These are phyloP conservation scores for Porites cylindrica DNA, from an alignment of 92 coral and sea anemone species.

Conservation along the genomic window DNA sequence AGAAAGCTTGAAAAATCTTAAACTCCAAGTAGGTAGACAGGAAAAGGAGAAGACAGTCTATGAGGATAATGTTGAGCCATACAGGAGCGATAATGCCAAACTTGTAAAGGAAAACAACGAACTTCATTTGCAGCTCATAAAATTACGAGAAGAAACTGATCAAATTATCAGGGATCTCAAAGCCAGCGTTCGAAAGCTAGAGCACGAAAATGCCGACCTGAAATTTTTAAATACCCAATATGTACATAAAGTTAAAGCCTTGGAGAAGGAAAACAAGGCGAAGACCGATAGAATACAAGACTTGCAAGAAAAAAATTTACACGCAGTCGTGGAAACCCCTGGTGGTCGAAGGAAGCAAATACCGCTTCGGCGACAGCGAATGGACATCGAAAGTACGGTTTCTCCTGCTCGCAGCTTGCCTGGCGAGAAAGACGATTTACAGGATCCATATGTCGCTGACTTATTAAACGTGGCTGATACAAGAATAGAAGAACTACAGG, in stretches of 20 bases:
- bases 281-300: constrained; percentile 95
- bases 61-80: constrained; percentile 98
- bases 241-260: constrained; percentile 98
- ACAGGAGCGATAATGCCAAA: constrained; percentile 98
- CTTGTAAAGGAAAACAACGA: constrained; percentile 99
- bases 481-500: constrained; percentile 93
- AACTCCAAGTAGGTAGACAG: constrained; percentile 83
- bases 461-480: constrained; percentile 95
- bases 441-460: constrained; percentile 98
- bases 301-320: constrained; percentile 95
- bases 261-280: constrained; percentile 91
- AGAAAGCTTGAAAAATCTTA: constrained; percentile 96
- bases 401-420: constrained; percentile 80
- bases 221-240: constrained; percentile 98
- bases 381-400: constrained; percentile 98
- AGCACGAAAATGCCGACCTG: constrained; percentile 98
- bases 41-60: constrained; percentile 82
- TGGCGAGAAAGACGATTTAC: constrained; percentile 58
- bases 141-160: constrained; percentile 93
- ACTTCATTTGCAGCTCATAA: constrained; percentile 93
- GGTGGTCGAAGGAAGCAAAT: constrained; percentile 98
- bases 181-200: constrained; percentile 91
- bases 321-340: constrained; percentile 99
- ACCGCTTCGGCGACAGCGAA: constrained; percentile 96
- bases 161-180: constrained; percentile 89